Evolutionary conservation across 92 coral and sea anemone genomes (phyloP).

Genomic region (Epizoanthus scotinus): DNA sequence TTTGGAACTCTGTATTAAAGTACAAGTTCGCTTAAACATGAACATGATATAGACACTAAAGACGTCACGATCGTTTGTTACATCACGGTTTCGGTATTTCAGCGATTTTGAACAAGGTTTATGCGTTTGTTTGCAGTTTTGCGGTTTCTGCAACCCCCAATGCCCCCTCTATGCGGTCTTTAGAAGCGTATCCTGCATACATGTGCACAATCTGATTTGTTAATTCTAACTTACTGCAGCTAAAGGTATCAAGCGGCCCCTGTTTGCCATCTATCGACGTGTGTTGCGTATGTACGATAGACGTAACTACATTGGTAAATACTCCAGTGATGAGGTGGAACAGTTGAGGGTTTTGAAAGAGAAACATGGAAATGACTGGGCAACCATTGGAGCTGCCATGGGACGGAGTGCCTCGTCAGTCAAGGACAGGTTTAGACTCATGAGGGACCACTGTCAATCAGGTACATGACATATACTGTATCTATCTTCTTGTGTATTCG

Average conservation of each 20-base stretch:
- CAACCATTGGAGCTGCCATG: slow-evolving; percentile 93
- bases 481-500: too few relatives aligned
- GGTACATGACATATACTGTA: slow-evolving; percentile 40
- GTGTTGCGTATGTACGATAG: slow-evolving; percentile 96
- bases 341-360: slow-evolving; percentile 80
- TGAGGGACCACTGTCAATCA: slow-evolving; percentile 92
- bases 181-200: too few relatives aligned
- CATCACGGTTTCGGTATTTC: too few relatives aligned
- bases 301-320: slow-evolving; percentile 89
- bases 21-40: too few relatives aligned
- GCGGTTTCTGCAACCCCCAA: too few relatives aligned
- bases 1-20: too few relatives aligned
- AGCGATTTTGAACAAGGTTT: too few relatives aligned
- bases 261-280: slow-evolving; percentile 97
- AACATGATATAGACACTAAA: too few relatives aligned
- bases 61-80: too few relatives aligned
- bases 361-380: slow-evolving; percentile 99
- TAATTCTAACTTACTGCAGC: background rate
- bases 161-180: too few relatives aligned
- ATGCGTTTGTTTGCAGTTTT: too few relatives aligned
- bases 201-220: background rate
- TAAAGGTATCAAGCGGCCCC: slow-evolving; percentile 93
- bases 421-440: slow-evolving; percentile 91
- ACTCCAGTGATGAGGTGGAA: slow-evolving; percentile 86
- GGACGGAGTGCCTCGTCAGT: slow-evolving; percentile 99